Conservation (phyloP, 2,888 invertebrate species). For the Orthosia incerta region DNA sequence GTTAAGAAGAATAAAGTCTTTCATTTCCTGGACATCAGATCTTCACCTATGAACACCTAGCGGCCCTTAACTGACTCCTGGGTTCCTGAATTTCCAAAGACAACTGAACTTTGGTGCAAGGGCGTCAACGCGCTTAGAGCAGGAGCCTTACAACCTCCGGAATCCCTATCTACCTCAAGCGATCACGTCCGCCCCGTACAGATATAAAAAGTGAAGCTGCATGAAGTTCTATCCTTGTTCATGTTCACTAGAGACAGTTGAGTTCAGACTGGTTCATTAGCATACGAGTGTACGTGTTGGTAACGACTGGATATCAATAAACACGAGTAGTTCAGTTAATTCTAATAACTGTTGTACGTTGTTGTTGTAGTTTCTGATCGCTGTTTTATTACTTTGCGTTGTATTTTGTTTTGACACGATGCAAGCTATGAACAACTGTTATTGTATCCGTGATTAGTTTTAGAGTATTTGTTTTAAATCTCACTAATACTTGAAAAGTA, state of each 20-base stretch:
- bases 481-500: neutral
- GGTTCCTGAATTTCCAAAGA: too few species aligned
- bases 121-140: too few species aligned
- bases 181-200: too few species aligned
- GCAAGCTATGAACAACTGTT: neutral
- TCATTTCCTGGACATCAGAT: too few species aligned
- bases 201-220: neutral
- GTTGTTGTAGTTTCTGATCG: neutral
- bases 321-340: neutral
- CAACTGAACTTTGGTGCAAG: too few species aligned
- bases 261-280: slow-evolving; percentile 7
- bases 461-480: neutral
- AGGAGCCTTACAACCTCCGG: too few species aligned
- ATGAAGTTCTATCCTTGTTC: neutral
- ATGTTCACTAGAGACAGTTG: neutral
- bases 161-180: too few species aligned
- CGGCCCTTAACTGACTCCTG: too few species aligned
- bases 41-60: too few species aligned
- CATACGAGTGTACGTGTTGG: neutral
- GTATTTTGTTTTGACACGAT: neutral
- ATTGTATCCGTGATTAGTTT: neutral
- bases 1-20: too few species aligned
- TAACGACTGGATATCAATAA: slow-evolving; percentile 5
- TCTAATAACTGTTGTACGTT: neutral
- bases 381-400: neutral